phyloP scores from a whole-genome alignment of 1,140 invertebrate genomes.

The Dolichoris vasculosae region DNA sequence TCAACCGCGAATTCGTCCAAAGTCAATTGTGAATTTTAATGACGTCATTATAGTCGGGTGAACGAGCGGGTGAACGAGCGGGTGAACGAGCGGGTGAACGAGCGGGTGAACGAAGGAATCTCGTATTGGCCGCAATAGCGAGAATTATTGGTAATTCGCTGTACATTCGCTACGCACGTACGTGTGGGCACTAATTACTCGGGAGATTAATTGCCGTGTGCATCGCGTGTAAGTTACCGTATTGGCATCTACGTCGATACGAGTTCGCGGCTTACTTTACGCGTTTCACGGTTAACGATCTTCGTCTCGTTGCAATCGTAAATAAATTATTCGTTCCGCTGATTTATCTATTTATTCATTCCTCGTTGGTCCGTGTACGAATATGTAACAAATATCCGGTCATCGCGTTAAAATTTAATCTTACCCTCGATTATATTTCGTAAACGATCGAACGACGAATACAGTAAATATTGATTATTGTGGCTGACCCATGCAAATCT shows the following conservation, averaged over 20 bases:
- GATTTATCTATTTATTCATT: too few species aligned
- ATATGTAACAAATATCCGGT: too few species aligned
- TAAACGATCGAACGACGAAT: too few species aligned
- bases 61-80: not conserved
- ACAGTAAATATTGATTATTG: too few species aligned
- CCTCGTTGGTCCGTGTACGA: too few species aligned
- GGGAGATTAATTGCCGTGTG: not conserved
- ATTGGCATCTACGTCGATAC: not conserved
- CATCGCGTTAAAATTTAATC: too few species aligned
- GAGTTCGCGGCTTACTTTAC: not conserved
- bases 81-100: not conserved
- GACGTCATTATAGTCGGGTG: not conserved
- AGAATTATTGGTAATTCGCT: not conserved
- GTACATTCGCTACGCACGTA: not conserved
- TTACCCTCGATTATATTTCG: too few species aligned
- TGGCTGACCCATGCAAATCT: too few species aligned
- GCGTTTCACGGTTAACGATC: not conserved
- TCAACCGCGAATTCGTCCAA: not conserved
- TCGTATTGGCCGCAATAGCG: not conserved
- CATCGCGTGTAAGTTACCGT: not conserved
- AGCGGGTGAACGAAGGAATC: not conserved
- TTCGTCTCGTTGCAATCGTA: not conserved
- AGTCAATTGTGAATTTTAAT: not conserved
- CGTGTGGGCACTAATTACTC: not conserved
- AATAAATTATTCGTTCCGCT: too few species aligned